A percentile compares a stretch with the other conserved stretches of the same genome.
Evolutionary conservation across 1,140 invertebrate species (phyloP).

Genomic region (Formica exsecta): DNA sequence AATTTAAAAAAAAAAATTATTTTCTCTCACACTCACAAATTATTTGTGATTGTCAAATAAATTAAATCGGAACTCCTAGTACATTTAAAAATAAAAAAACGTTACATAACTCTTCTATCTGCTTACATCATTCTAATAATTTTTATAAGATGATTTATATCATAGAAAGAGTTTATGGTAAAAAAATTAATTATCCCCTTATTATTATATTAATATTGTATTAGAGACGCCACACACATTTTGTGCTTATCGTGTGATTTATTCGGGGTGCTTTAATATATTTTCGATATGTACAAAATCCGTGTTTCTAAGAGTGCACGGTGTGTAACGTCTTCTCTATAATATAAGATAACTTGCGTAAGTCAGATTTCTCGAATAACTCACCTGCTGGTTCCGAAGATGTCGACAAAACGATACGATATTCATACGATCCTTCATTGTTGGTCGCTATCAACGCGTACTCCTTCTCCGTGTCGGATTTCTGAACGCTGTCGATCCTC

Average conservation of each 20-base stretch:
- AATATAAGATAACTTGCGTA: conserved; percentile 37
- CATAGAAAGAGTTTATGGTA: too few relatives aligned
- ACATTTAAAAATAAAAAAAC: too few relatives aligned
- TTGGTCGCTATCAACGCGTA: conserved; percentile 90
- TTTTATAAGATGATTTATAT: too few relatives aligned
- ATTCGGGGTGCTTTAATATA: not conserved
- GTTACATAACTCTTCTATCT: too few relatives aligned
- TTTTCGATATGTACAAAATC: conserved; percentile 30
- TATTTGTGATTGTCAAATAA: not conserved
- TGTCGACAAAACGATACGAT: conserved; percentile 90
- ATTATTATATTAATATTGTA: too few relatives aligned
- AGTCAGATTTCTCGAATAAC: conserved; percentile 58
- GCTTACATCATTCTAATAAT: too few relatives aligned
- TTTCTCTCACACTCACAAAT: not conserved
- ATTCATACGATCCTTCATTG: conserved; percentile 88
- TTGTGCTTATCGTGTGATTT: not conserved
- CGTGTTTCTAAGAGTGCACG: conserved; percentile 37
- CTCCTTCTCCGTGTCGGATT: conserved; percentile 91
- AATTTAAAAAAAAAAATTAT: not conserved
- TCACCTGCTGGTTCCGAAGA: conserved; percentile 90
- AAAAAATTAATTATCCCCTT: too few relatives aligned
- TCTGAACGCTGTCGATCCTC: conserved; percentile 89
- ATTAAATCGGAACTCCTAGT: not conserved
- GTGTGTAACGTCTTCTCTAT: not conserved
- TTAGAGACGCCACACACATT: not conserved